Base-by-base conservation (phyloP, 2,113 vertebrate species). In the Oxyruncus cristatus region DNA sequence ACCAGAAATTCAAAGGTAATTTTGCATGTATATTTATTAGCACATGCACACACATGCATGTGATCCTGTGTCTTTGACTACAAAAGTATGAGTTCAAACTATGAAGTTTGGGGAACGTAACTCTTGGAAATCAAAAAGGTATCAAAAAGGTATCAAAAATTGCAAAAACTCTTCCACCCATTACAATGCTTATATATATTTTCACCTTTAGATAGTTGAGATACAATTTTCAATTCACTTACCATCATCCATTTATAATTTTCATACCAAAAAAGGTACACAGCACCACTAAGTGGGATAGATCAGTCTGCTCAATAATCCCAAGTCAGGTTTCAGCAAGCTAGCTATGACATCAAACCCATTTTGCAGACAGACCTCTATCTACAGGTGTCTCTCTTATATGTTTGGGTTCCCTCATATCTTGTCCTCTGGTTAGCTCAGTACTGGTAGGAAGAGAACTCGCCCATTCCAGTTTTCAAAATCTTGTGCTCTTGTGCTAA, bases 1-100 rank as follows among this genome's bases (percentile, higher is more conserved):
- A 19, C 14, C 44, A 53, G 37, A 72, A 70, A 5, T 39, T 67
- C 27, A 85, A 71, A 66, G 28, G 32, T 12, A 75, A 30, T 61
- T 93, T 59, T 79, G 35, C 41, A 83, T 5, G 2, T 0, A 0
- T 50, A 55, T 56, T 56, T 49, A 35, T 0, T 0, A 88, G 32
- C 58, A 68, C 23, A 26, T 1, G 4, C 33, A 70, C 7, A 47
- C 1, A 18, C 14, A 17, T 7, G 3, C 6, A 41, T 7, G 21
- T 62, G 19, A 91, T 32, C 32, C 2, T 1, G 7, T 46, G 32
- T 23, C 24, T 65, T 20, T 39, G 46, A 62, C 49, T 50, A 71
- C 8, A 53, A 46, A 42, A 89, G 55, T 26, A 37, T 5, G 12
- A 91, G 16, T 53, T 85, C 12, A 62, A 65, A 70, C 15, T 8